These are phyloP conservation scores for Tetrao urogallus DNA, from an alignment of 2,113 vertebrate species.

Conservation along the genomic window DNA sequence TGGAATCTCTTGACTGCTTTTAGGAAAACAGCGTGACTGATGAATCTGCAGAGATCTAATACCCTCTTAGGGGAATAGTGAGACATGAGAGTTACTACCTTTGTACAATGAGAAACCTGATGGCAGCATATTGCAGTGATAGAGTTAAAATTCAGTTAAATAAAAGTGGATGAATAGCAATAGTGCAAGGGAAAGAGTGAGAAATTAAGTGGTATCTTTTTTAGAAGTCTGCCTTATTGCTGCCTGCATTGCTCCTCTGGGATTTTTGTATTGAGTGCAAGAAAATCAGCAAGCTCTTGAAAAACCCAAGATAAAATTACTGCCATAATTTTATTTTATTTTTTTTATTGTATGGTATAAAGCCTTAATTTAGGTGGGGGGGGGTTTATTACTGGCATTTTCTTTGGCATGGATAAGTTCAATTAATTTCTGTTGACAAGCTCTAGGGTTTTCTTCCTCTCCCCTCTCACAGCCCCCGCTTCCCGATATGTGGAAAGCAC, in stretches of 20 bases:
- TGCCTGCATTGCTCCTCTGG: conserved; percentile 77
- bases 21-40: neutral
- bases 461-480: neutral
- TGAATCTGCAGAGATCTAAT: neutral
- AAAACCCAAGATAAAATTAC: conserved; percentile 81
- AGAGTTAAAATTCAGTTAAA: conserved; percentile 74
- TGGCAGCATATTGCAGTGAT: conserved; percentile 30
- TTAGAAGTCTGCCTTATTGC: conserved; percentile 80
- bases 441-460: conserved; percentile 48
- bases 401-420: conserved; percentile 73
- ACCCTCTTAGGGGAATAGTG: neutral
- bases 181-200: conserved; percentile 69
- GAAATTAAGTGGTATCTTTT: conserved; percentile 81
- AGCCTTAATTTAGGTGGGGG: conserved; percentile 79
- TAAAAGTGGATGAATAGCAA: conserved; percentile 58
- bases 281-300: conserved; percentile 79
- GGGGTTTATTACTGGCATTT: conserved; percentile 78
- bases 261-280: conserved; percentile 76
- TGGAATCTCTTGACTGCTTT: neutral
- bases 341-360: conserved; percentile 47
- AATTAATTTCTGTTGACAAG: conserved; percentile 82
- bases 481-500: conserved; percentile 63
- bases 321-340: conserved; percentile 73
- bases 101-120: neutral
- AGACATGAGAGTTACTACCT: neutral